A percentile compares a stretch with the other conserved stretches of the same genome.
Conservation (phyloP, 2,113 vertebrate species). For the Cynoglossus semilaevis region DNA sequence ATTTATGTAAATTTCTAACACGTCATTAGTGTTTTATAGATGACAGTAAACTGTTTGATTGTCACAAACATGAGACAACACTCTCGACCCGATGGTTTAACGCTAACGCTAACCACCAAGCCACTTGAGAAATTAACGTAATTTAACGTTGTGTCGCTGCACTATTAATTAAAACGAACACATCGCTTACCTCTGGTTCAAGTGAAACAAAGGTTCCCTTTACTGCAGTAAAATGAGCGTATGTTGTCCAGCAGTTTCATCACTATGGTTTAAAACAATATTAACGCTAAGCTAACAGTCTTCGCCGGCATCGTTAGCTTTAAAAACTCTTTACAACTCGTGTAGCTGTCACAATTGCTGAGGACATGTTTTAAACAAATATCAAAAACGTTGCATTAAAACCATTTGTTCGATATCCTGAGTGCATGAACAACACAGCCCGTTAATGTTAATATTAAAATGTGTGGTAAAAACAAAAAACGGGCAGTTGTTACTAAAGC, state of each 20-base stretch:
- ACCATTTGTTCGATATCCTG: background rate
- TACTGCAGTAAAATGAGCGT: background rate
- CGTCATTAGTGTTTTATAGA: too few species aligned
- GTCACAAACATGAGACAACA: too few species aligned
- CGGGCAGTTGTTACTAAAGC: conserved; percentile 12
- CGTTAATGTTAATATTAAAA: background rate
- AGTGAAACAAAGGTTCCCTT: background rate
- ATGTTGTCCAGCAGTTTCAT: background rate
- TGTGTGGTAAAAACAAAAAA: background rate
- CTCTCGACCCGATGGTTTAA: background rate
- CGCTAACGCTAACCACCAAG: background rate
- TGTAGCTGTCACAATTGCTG: too few species aligned
- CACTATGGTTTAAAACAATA: conserved; percentile 6
- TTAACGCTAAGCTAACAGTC: background rate
- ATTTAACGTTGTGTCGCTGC: background rate
- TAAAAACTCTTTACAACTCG: too few species aligned
- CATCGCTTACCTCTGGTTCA: conserved; percentile 29
- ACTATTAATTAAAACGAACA: background rate
- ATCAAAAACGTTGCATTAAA: too few species aligned
- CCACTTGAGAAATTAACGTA: background rate
- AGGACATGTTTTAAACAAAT: too few species aligned
- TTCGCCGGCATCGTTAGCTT: conserved; percentile 5
- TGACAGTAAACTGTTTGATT: too few species aligned
- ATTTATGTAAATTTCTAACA: too few species aligned
- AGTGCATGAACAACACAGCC: background rate